Conservation (phyloP, 2,888 invertebrate species). For the Cosmopolites sordidus region DNA sequence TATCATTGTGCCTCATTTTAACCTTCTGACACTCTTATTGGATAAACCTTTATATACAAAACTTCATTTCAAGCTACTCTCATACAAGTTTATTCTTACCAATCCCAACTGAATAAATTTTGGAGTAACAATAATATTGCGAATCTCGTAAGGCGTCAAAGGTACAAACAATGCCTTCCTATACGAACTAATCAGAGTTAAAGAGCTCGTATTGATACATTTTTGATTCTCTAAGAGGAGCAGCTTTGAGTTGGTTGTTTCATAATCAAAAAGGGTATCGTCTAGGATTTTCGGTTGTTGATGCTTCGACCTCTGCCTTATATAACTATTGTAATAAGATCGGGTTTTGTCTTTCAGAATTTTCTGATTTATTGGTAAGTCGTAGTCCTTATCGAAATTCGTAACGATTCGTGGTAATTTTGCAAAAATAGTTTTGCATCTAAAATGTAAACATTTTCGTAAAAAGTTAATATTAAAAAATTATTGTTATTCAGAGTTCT, state of each 20-base stretch:
- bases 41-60: too few relatives aligned
- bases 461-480: too few relatives aligned
- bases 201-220: not conserved
- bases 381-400: slow-evolving; percentile 32
- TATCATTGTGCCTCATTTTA: too few relatives aligned
- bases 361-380: slow-evolving; percentile 29
- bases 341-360: slow-evolving; percentile 27
- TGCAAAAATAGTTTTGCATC: slow-evolving; percentile 42
- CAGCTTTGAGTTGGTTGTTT: slow-evolving; percentile 19
- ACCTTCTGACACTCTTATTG: too few relatives aligned
- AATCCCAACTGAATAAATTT: slow-evolving; percentile 37
- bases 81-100: too few relatives aligned
- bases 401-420: slow-evolving; percentile 34
- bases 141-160: slow-evolving; percentile 46
- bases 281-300: not conserved
- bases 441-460: slow-evolving; percentile 23
- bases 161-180: slow-evolving; percentile 35
- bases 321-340: slow-evolving; percentile 30
- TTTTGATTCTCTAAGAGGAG: slow-evolving; percentile 16
- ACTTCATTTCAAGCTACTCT: too few relatives aligned
- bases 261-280: slow-evolving; percentile 15
- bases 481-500: too few relatives aligned
- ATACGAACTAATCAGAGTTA: not conserved
- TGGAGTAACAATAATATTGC: slow-evolving; percentile 45
- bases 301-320: slow-evolving; percentile 13